Base-by-base conservation (phyloP, 1,140 invertebrate species). In the Triops cancriformis region DNA sequence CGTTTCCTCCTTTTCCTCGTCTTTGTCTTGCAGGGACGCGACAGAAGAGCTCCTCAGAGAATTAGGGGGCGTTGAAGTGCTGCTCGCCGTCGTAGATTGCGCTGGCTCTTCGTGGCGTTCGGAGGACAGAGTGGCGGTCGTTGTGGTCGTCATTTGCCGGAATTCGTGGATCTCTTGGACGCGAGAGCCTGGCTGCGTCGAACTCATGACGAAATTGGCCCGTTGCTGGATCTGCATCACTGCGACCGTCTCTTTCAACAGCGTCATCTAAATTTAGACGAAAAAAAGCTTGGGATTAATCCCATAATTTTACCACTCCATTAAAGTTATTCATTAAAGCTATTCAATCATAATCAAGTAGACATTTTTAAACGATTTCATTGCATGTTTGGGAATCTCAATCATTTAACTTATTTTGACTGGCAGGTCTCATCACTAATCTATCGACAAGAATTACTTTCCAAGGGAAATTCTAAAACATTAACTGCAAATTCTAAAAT, bases 201-300 rank as follows among this genome's bases (percentile, higher is more conserved):
- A 64, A 64, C 18, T 12, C 10, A 6, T 9, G 9, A 18, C 3
- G 10, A 37, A 43, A 12, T n/a, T 75, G 42, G 26, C 26, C 31
- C 27, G 42, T 26, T 75, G 27, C 41, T 75, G 31, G 18, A 75
- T 45, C 31, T 75, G 14, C 26, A 74, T 31, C 73, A 75, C 74
- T 75, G 31, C n/a, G 14, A 28, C 27, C 37, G 26, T 6, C 28
- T 14, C 4, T 7, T 27, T 18, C 74, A 37, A 18, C 26, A 26
- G 41, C 7, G 23, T 18, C 9, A 43, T n/a, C 73, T 26, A 74
- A 10, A n/a, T n/a, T n/a, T n/a, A n/a, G n/a, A 27, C 23, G 27
- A 37, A 37, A 37, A 37, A 37, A 7, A 37, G 31, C 7, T 37
- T n/a, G n/a, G n/a, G n/a, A n/a, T n/a, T n/a, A n/a, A 37, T 37